Evolutionary conservation across 1,140 invertebrate genomes (phyloP).

Genomic region (Euglossa dilemma): DNA sequence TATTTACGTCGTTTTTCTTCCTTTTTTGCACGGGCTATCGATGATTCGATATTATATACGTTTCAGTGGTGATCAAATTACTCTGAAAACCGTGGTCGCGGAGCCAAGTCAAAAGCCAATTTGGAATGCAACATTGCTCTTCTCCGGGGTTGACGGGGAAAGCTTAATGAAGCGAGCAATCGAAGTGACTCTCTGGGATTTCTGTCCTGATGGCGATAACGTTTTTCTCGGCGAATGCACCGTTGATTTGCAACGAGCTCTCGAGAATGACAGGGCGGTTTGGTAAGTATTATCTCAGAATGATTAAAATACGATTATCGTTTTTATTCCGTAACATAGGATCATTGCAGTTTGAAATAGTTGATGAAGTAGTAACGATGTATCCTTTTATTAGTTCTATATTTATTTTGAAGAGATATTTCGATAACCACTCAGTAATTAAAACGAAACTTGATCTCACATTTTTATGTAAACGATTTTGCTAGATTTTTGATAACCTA

Average conservation of each 20-base stretch:
- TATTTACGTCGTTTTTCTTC: too few relatives aligned
- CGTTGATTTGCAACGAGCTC: conserved; percentile 90
- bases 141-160: conserved; percentile 89
- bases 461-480: too few relatives aligned
- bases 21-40: background rate
- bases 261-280: conserved; percentile 91
- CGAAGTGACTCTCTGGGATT: conserved; percentile 94
- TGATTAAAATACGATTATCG: background rate
- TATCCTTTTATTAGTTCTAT: too few relatives aligned
- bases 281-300: conserved; percentile 82
- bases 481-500: too few relatives aligned
- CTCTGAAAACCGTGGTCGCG: conserved; percentile 90
- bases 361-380: too few relatives aligned
- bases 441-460: too few relatives aligned
- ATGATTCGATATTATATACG: background rate
- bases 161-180: conserved; percentile 90
- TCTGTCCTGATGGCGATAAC: conserved; percentile 90
- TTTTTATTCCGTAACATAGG: too few relatives aligned
- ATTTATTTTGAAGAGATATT: background rate
- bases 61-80: conserved; percentile 86
- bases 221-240: conserved; percentile 92
- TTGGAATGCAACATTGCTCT: conserved; percentile 94
- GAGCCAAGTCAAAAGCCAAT: conserved; percentile 92
- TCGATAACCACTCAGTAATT: background rate
- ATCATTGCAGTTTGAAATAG: too few relatives aligned